Base-by-base conservation (phyloP, 2,888 invertebrate genomes). In the Ganaspis brasiliensis region DNA sequence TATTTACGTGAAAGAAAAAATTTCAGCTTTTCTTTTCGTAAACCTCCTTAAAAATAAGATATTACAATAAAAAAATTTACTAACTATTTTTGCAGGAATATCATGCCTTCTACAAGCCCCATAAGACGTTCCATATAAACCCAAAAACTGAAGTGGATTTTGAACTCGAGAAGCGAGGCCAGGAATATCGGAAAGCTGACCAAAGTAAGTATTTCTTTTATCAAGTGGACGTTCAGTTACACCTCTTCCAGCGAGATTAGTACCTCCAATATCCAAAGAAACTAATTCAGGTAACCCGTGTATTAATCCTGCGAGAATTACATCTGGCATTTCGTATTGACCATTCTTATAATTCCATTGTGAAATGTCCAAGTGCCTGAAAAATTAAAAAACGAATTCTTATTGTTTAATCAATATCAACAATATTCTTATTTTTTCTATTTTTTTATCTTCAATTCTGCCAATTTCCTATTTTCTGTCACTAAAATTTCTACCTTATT, bases 231-330 rank as follows among this genome's bases (percentile, higher is more conserved):
- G 92, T 88, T 93, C 93, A 14, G 95, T 95, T 31, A 96, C 95
- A 63, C 97, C 97, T 73, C 95, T 94, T 14, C 98, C 98, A 55
- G 98, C 98, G 81, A 99, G 93, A 93, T 99, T 98, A 19, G 99
- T 99, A 14, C 98, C 98, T 3, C 98, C 98, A 89, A 99, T 98
- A 92, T 99, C 99, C 85, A 99, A 92, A 26, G 97, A 97, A 56
- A 94, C 94, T 77, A 99, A 92, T 72, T 94, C 91, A 0, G 96
- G 96, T 85, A 99, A 93, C 88, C 93, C 94, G 72, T 93, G 93
- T 12, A 98, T 95, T 49, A 99, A 92, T 83, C 93, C 93, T 24
- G 94, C 92, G 55, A 99, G 92, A 37, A 95, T 92, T 80, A 94
- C 93, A 92, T 96, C 96, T 2, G 97, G 96, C 84, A 95, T 94